Evolutionary conservation across 2,888 invertebrate genomes (phyloP), one percentile per base, ranked within the genome.

Genomic region (Drosophila macrospina): DNA sequence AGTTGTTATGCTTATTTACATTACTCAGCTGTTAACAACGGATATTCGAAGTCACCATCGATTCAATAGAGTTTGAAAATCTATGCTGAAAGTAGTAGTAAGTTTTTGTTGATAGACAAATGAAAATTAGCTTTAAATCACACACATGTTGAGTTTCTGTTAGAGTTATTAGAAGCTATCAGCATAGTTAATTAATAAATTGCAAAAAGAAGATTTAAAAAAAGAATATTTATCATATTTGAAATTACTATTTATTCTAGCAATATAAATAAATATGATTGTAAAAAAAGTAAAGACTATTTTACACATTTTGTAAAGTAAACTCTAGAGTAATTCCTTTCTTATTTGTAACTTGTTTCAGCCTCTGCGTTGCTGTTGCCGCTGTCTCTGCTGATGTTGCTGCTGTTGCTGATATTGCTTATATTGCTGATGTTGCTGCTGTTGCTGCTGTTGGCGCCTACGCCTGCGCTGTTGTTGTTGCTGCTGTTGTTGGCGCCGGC

Each of bases 1-100:
- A 66, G 51, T 20, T 66, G 51, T 3, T 48, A 1, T 15, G 0
- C n/a, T 32, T 51, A 41, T 57, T 67, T 39, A 34, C 56, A 45
- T 26, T 54, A 42, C 36, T 26, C 59, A 64, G 65, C n/a, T 70
- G 41, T 34, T 45, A 24, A 8, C 11, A 4, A 0, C 15, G 20
- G 10, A 41, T 8, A 11, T 32, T n/a, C 7, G 7, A 26, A 55
- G 16, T 8, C 7, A 39, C 16, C 47, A 48, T 20, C 56, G 24
- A 30, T 44, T 26, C 3, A 10, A 20, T 15, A 15, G 5, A 15
- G n/a, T 10, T 30, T 30, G n/a, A n/a, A n/a, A n/a, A n/a, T n/a
- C n/a, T n/a, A n/a, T n/a, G n/a, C n/a, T n/a, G n/a, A n/a, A n/a
- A n/a, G n/a, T n/a, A n/a, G n/a, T n/a, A n/a, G n/a, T n/a, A n/a